Evolutionary conservation across 2,797 vertebrate genomes (phyloP).

Genomic region (Pygocentrus nattereri): DNA sequence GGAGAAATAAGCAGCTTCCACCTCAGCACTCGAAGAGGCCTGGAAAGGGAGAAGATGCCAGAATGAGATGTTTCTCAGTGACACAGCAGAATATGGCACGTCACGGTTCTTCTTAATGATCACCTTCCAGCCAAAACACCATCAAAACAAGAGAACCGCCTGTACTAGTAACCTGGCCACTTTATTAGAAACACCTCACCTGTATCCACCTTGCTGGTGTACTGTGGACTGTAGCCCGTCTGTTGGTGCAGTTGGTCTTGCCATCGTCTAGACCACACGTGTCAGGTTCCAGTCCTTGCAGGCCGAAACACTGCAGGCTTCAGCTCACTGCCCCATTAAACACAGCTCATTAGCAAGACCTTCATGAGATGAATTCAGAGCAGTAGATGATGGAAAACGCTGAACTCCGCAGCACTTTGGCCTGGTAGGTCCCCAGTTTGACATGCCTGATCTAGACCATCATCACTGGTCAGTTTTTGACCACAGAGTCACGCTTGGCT

Average conservation of each 20-base stretch:
- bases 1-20: not conserved
- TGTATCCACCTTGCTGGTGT: not conserved
- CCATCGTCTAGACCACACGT: too few species aligned
- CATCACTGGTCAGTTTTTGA: too few species aligned
- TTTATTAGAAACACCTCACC: not conserved
- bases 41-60: not conserved
- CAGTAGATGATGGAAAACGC: too few species aligned
- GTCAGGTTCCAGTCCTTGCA: too few species aligned
- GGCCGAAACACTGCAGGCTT: too few species aligned
- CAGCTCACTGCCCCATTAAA: too few species aligned
- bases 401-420: too few species aligned
- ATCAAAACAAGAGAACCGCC: constrained; percentile 12
- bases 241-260: not conserved
- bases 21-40: not conserved
- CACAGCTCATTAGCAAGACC: too few species aligned
- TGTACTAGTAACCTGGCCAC: not conserved
- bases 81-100: not conserved
- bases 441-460: too few species aligned
- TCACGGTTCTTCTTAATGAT: constrained; percentile 5
- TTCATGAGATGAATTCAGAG: too few species aligned
- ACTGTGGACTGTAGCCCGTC: not conserved
- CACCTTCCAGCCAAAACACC: constrained; percentile 26
- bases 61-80: not conserved
- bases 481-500: too few species aligned
- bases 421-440: too few species aligned